phyloP scores from a whole-genome alignment of 2,113 vertebrate genomes.

The Gymnogyps californianus region DNA sequence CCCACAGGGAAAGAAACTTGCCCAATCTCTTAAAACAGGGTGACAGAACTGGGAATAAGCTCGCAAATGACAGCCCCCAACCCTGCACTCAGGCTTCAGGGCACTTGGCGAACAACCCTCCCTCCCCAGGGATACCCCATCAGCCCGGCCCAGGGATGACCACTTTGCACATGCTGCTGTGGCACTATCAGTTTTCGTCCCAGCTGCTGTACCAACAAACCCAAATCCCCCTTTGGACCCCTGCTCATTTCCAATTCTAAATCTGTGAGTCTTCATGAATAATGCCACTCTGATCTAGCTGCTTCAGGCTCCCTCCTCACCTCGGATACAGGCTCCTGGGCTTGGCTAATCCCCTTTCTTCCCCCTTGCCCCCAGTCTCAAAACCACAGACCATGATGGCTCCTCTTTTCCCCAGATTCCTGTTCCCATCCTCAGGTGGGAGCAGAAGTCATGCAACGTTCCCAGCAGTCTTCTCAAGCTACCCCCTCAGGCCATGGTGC shows the following conservation, averaged over 20 bases:
- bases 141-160: not conserved
- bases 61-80: not conserved
- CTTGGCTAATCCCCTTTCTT: not conserved
- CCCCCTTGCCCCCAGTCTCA: not conserved
- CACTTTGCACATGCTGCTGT: not conserved
- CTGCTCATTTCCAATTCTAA: conserved; percentile 9
- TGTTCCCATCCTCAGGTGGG: not conserved
- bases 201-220: not conserved
- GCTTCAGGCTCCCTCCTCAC: not conserved
- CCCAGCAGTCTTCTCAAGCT: not conserved
- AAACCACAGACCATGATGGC: not conserved
- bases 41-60: not conserved
- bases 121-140: not conserved
- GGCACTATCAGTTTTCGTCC: not conserved
- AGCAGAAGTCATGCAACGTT: not conserved
- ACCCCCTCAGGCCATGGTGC: not conserved
- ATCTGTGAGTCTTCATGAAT: not conserved
- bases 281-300: not conserved
- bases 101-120: not conserved
- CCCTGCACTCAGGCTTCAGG: not conserved
- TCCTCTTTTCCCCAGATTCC: not conserved
- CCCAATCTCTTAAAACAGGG: not conserved
- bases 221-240: not conserved
- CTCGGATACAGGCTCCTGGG: not conserved
- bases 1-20: not conserved